Base-by-base conservation (phyloP, 2,113 vertebrate genomes). In the Maccullochella peelii region DNA sequence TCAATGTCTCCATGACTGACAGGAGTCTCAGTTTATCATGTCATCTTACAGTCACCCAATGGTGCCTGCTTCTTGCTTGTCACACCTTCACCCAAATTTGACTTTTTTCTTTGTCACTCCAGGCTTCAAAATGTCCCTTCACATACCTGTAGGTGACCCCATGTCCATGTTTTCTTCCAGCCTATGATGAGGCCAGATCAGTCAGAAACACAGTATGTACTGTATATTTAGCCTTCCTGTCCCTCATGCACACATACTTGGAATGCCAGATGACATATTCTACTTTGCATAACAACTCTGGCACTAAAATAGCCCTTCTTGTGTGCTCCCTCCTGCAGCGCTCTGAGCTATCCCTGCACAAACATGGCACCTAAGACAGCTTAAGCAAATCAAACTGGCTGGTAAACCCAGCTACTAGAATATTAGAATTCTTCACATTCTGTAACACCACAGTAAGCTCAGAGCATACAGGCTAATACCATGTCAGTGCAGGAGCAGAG, bases 201-300 rank as follows among this genome's bases (percentile, higher is more conserved):
- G 66, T 86, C 77, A 77, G 52, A 87, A 88, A 88, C 82, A 86
- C 6, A 78, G 12, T 15, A 42, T 71, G 61, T 33, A 33, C 33
- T 33, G 33, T 93, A 94, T 92, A 93, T 93, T 93, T 94, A 94
- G 92, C 88, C 77, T 77, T 86, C 67, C 78, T 90, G 77, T 85
- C 78, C 42, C 58, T 77, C 88, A 84, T 84, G 83, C 61, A 47
- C 80, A 82, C 89, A 94, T 93, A 91, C 54, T 91, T 86, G 47
- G 58, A 27, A 94, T 93, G 81, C 90, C 91, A 83, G 84, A 36
- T 80, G 86, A 66, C 86, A 92, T 88, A 90, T 82, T 92, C 86
- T 88, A 86, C 85, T 94, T 93, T 88, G 92, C 82, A 86, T 94
- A 88, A 91, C 75, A 88, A 89, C 89, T 85, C 42, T 84, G 74